Evolutionary conservation across 2,888 invertebrate species (phyloP).

Genomic region (Nomada lathburiana): DNA sequence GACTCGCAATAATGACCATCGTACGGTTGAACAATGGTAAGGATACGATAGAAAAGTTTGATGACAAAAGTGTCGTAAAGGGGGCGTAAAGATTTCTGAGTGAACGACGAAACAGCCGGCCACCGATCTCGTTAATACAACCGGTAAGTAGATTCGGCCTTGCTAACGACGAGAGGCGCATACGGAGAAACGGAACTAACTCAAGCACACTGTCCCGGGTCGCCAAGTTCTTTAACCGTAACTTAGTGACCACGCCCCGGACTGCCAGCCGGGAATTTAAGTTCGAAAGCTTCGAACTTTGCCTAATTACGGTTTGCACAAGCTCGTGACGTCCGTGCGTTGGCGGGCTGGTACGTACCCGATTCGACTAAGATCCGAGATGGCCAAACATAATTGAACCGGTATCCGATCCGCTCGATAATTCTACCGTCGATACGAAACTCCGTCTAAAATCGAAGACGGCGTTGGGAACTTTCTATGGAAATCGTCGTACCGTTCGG

Average conservation of each 20-base stretch:
- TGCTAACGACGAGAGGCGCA: not conserved
- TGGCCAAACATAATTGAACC: no score
- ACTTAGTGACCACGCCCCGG: slow-evolving; percentile 58
- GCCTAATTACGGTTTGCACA: slow-evolving; percentile 78
- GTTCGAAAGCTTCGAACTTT: slow-evolving; percentile 80
- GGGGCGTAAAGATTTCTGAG: slow-evolving; percentile 32
- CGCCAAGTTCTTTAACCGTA: slow-evolving; percentile 68
- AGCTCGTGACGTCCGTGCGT: slow-evolving; percentile 75
- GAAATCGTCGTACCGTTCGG: not conserved
- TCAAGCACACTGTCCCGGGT: slow-evolving; percentile 56
- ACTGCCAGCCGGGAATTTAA: slow-evolving; percentile 75
- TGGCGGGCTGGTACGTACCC: slow-evolving; percentile 41
- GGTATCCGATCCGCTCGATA: no score
- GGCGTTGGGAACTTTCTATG: not conserved
- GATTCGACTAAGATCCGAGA: not conserved
- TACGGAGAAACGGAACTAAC: slow-evolving; percentile 41
- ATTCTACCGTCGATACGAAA: no score
- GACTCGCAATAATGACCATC: slow-evolving; percentile 10
- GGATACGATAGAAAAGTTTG: not conserved
- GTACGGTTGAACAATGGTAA: not conserved
- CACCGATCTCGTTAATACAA: slow-evolving; percentile 52
- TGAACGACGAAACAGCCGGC: slow-evolving; percentile 21
- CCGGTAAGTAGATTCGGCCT: slow-evolving; percentile 46
- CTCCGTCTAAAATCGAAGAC: no score
- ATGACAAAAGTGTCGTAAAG: slow-evolving; percentile 31